Evolutionary conservation across 2,113 vertebrate genomes (phyloP).

Genomic region (Grammomys dolichurus): DNA sequence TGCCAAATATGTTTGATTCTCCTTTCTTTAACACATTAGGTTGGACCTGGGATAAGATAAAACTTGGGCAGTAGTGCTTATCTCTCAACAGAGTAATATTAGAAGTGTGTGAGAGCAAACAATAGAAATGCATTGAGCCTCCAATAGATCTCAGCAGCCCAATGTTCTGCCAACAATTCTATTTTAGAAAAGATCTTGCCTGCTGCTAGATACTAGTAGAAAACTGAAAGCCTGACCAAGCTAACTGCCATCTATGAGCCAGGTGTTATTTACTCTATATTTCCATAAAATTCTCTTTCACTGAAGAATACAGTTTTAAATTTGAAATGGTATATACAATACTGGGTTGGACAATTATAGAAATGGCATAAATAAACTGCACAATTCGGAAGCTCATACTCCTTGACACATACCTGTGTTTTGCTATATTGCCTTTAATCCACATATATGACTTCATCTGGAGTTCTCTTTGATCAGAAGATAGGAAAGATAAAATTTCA

Average conservation of each 20-base stretch:
- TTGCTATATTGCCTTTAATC: neutral
- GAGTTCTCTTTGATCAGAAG: neutral
- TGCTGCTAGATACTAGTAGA: neutral
- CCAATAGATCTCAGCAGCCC: neutral
- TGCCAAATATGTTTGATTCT: neutral
- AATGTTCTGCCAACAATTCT: conserved; percentile 1
- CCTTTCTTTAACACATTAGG: neutral
- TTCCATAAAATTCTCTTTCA: conserved; percentile 21
- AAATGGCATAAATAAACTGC: neutral
- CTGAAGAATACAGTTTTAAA: neutral
- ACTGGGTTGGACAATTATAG: neutral
- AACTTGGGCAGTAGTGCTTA: neutral
- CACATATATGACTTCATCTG: neutral
- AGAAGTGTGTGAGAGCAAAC: neutral
- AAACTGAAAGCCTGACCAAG: neutral
- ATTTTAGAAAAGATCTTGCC: neutral
- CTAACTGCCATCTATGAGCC: neutral
- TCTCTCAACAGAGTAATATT: conserved; percentile 12
- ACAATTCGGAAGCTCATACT: neutral
- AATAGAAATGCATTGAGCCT: neutral
- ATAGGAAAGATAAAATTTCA: neutral
- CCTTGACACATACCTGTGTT: neutral
- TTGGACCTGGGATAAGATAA: neutral
- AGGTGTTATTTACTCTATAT: neutral
- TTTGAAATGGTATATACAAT: neutral